Evolutionary conservation across 1,140 invertebrate genomes (phyloP).

Genomic region (Hyles euphorbiae): DNA sequence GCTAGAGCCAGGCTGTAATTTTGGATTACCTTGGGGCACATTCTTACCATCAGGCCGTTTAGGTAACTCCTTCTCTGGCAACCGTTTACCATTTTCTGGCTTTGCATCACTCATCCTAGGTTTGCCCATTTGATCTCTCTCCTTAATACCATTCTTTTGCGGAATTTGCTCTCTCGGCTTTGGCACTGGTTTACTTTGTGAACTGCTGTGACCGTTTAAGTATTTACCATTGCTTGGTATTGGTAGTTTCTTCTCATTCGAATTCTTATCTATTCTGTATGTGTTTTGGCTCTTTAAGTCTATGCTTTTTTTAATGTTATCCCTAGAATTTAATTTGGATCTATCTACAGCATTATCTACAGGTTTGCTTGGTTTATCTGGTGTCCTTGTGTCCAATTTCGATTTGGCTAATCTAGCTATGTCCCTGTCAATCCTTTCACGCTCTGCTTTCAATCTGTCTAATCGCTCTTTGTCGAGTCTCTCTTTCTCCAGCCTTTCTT

Average conservation of each 20-base stretch:
- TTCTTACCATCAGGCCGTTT: slow-evolving; percentile 48
- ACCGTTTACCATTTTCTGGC: slow-evolving; percentile 36
- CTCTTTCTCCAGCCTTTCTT: slow-evolving; percentile 29
- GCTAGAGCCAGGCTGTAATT: slow-evolving; percentile 32
- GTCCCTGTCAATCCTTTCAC: slow-evolving; percentile 60
- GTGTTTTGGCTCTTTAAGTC: slow-evolving; percentile 66
- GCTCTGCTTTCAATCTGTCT: slow-evolving; percentile 58
- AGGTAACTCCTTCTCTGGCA: slow-evolving; percentile 32
- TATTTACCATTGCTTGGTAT: slow-evolving; percentile 34
- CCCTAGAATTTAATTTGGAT: slow-evolving; percentile 39
- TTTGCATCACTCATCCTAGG: slow-evolving; percentile 22
- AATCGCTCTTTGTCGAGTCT: slow-evolving; percentile 51
- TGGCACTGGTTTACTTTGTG: slow-evolving; percentile 50
- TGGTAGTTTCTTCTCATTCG: slow-evolving; percentile 41
- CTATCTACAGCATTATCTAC: slow-evolving; percentile 42
- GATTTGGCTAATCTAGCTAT: slow-evolving; percentile 51
- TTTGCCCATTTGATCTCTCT: slow-evolving; percentile 36
- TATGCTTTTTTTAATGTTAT: slow-evolving; percentile 54
- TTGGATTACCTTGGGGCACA: slow-evolving; percentile 25
- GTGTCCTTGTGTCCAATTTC: slow-evolving; percentile 42
- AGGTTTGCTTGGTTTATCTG: slow-evolving; percentile 40
- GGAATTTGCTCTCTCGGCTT: slow-evolving; percentile 41
- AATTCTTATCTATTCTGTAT: slow-evolving; percentile 68
- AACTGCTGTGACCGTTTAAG: slow-evolving; percentile 46
- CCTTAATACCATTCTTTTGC: slow-evolving; percentile 33